Evolutionary conservation across 2,888 invertebrate genomes (phyloP).

Genomic region (Spilosoma lubricipeda): DNA sequence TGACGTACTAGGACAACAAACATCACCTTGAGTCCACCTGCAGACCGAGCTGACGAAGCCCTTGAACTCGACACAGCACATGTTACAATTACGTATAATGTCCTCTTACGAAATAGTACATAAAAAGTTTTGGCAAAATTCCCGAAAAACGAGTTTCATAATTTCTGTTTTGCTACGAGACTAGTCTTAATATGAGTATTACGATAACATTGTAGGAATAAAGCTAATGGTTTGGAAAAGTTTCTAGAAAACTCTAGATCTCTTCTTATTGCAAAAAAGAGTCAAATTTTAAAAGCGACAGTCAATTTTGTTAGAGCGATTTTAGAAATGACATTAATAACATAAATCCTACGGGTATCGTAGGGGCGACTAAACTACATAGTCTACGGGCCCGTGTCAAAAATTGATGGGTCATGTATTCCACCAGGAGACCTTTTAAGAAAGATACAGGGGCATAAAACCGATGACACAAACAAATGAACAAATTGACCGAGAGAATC

Average conservation of each 20-base stretch:
- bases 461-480: no score
- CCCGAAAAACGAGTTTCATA: slow-evolving; percentile 1
- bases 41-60: neutral
- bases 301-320: neutral
- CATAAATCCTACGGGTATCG: no score
- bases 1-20: neutral
- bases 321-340: neutral
- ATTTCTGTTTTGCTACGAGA: neutral
- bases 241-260: neutral
- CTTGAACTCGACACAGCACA: slow-evolving; percentile 1
- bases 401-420: no score
- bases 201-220: neutral
- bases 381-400: no score
- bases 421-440: no score
- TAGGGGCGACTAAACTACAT: no score
- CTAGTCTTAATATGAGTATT: neutral
- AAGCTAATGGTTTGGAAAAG: neutral
- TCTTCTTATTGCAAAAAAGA: neutral
- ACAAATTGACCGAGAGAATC: no score
- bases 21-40: neutral
- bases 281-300: neutral
- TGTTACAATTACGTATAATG: slow-evolving; percentile 4
- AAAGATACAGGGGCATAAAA: no score
- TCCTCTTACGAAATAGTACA: slow-evolving; percentile 11
- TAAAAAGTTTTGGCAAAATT: slow-evolving; percentile 7